Conservation (phyloP, 1,140 invertebrate species). For the Bicyclus anynana region DNA sequence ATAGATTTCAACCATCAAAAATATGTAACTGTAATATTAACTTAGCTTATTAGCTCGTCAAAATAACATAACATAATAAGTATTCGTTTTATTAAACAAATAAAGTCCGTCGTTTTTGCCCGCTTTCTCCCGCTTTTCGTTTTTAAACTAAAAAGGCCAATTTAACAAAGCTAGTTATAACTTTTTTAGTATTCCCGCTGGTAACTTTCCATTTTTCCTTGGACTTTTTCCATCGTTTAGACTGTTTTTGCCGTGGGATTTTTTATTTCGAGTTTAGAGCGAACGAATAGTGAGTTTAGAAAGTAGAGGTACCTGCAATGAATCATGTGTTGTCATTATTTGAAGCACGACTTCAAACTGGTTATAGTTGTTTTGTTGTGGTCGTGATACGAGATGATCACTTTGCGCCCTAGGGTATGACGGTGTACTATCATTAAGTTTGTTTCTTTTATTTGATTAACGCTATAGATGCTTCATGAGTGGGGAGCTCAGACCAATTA, state of each 20-base stretch:
- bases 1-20: background rate
- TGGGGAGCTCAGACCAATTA: too few relatives aligned
- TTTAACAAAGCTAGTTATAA: background rate
- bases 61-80: background rate
- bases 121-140: background rate
- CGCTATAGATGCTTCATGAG: too few relatives aligned
- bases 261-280: background rate
- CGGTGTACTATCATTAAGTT: background rate
- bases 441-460: too few relatives aligned
- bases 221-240: background rate
- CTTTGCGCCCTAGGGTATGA: constrained; percentile 1
- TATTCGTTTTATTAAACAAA: background rate
- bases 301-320: constrained; percentile 7
- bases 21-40: background rate
- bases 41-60: too few relatives aligned
- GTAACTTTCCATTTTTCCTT: background rate
- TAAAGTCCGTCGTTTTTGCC: background rate
- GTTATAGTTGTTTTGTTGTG: constrained; percentile 22
- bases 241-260: background rate
- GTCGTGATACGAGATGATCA: constrained; percentile 17
- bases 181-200: background rate
- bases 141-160: background rate
- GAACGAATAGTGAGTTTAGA: constrained; percentile 18
- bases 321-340: constrained; percentile 23
- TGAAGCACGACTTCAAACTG: constrained; percentile 20